Evolutionary conservation across 1,140 invertebrate species (phyloP).

Genomic region (Hylaeus volcanicus): DNA sequence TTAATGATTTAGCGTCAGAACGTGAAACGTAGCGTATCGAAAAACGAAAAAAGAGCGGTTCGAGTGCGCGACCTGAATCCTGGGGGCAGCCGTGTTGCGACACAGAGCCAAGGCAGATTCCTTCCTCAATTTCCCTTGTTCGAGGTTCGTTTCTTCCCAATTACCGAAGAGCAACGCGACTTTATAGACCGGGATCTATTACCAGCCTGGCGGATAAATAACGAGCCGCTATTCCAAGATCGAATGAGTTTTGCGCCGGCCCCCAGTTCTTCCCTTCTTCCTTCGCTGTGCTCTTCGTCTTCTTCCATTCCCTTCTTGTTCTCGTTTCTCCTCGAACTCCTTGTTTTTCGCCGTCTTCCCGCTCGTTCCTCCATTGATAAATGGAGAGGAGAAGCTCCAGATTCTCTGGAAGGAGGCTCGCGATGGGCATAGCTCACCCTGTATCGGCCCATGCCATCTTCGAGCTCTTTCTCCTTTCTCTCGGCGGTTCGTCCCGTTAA

Average conservation of each 20-base stretch:
- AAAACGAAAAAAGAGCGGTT: not conserved
- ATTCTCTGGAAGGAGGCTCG: conserved; percentile 64
- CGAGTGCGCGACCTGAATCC: conserved; percentile 1
- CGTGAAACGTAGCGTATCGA: too few relatives aligned
- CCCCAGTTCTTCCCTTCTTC: conserved; percentile 18
- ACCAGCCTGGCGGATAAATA: conserved; percentile 71
- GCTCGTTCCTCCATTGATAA: conserved; percentile 69
- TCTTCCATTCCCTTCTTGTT: not conserved
- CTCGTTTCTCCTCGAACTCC: not conserved
- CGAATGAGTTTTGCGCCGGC: conserved; percentile 69
- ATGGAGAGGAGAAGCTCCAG: conserved; percentile 65
- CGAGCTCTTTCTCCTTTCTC: conserved; percentile 56
- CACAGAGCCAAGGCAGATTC: conserved; percentile 16
- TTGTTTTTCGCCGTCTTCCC: conserved; percentile 31
- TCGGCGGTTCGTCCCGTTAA: conserved; percentile 50
- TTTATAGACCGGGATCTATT: conserved; percentile 71
- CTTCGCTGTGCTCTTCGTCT: conserved; percentile 11
- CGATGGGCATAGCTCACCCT: conserved; percentile 65
- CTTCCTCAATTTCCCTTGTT: conserved; percentile 52
- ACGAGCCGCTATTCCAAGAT: conserved; percentile 66
- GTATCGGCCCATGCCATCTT: conserved; percentile 64
- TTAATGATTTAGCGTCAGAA: too few relatives aligned
- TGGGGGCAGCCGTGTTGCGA: not conserved
- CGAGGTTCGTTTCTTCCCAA: conserved; percentile 62
- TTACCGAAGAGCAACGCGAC: conserved; percentile 66